A percentile compares a stretch with the other conserved stretches of the same genome.
Conservation (phyloP, 2,113 vertebrate species). For the Pelecanoides urinatrix region DNA sequence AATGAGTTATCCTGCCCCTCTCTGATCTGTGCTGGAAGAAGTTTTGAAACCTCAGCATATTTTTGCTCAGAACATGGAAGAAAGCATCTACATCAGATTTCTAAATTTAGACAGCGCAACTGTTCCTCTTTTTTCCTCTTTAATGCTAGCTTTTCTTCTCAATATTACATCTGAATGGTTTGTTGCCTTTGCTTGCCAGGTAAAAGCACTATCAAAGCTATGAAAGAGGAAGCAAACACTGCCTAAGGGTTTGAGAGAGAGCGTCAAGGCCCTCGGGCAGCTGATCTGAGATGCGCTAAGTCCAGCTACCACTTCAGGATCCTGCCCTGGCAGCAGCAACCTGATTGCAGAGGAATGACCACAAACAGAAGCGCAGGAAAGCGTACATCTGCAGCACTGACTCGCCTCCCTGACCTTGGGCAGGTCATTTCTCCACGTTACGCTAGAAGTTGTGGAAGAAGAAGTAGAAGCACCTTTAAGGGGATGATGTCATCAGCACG, state of each 20-base stretch:
- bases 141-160: neutral
- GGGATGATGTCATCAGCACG: neutral
- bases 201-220: neutral
- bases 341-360: accelerated
- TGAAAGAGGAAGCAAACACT: neutral
- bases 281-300: neutral
- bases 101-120: neutral
- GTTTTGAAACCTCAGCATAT: neutral
- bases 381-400: accelerated
- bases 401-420: neutral
- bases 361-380: accelerated
- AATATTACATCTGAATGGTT: neutral
- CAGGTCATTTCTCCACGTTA: neutral
- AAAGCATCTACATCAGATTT: neutral
- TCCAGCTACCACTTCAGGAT: neutral
- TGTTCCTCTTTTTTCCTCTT: neutral
- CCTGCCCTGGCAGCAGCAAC: neutral
- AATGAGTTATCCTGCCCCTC: neutral
- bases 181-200: neutral
- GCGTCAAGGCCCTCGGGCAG: neutral
- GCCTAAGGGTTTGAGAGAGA: neutral
- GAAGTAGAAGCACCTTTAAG: neutral
- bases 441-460: neutral
- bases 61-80: neutral
- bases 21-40: neutral